Conservation (phyloP, 2,113 vertebrate species). For the Ageneiosus marmoratus region DNA sequence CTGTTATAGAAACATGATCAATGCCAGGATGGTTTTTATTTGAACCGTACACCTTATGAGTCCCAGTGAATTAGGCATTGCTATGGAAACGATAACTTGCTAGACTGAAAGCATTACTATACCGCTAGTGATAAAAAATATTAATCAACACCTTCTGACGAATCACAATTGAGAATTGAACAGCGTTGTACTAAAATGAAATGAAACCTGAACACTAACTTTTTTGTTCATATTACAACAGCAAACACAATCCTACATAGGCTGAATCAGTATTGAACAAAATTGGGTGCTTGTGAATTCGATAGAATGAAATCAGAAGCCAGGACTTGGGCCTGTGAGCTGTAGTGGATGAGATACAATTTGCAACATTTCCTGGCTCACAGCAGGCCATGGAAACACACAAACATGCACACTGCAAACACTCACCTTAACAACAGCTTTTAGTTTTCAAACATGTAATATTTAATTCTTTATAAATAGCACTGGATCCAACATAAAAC, state of each 20-base stretch:
- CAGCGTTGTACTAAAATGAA: neutral
- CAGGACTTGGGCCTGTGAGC: neutral
- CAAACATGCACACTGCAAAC: neutral
- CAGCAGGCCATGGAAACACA: neutral
- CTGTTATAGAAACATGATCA: neutral
- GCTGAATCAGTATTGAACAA: neutral
- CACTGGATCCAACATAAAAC: slow-evolving; percentile 64
- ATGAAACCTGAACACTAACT: neutral
- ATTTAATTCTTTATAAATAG: slow-evolving; percentile 61
- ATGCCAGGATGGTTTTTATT: too few relatives aligned
- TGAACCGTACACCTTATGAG: too few relatives aligned
- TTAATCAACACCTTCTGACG: neutral
- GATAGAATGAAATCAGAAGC: neutral
- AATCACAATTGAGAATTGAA: neutral
- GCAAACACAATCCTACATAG: neutral
- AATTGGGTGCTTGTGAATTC: too few relatives aligned
- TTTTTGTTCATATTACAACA: neutral
- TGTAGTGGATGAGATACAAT: neutral
- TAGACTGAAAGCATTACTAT: neutral
- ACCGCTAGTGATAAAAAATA: neutral
- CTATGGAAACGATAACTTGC: neutral
- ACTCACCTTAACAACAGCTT: slow-evolving; percentile 53
- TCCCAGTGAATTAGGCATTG: neutral
- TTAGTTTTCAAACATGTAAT: slow-evolving; percentile 61
- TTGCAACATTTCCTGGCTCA: neutral